Percentiles rank a stretch among this genome's conserved stretches.
Conservation (phyloP, 2,888 invertebrate genomes). For the Polyommatus iphigenia region DNA sequence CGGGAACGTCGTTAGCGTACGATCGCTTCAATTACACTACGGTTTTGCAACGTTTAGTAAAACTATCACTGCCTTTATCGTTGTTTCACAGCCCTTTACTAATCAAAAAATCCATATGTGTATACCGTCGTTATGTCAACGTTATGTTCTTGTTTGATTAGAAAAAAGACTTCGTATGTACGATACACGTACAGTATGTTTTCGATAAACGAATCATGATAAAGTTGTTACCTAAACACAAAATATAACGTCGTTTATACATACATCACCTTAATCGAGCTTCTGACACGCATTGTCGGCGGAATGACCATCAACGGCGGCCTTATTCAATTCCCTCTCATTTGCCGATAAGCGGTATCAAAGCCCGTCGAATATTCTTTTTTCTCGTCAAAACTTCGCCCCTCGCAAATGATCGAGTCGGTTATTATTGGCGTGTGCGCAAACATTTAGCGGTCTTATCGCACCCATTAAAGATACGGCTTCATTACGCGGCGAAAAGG, state of each 20-base stretch:
- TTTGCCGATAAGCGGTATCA: constrained; percentile 62
- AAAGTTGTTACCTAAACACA: not conserved
- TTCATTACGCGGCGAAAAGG: constrained; percentile 68
- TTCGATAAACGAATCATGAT: not conserved
- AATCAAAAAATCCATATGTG: not conserved
- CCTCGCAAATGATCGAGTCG: constrained; percentile 74
- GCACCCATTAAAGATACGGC: constrained; percentile 77
- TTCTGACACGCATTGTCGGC: constrained; percentile 32
- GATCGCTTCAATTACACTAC: not conserved
- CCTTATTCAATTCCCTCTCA: constrained; percentile 64
- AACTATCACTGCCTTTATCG: not conserved
- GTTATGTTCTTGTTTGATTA: no score
- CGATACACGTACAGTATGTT: no score
- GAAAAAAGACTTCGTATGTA: no score
- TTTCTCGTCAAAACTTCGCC: constrained; percentile 60
- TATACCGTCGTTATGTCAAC: no score
- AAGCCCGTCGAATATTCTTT: constrained; percentile 54
- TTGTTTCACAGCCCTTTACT: not conserved
- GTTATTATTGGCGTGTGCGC: constrained; percentile 80
- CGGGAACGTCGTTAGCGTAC: constrained; percentile 33
- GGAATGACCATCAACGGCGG: constrained; percentile 42
- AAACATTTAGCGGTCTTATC: constrained; percentile 79
- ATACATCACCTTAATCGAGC: constrained; percentile 29
- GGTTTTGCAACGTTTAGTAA: not conserved
- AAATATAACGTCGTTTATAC: not conserved